Evolutionary conservation across 2,888 invertebrate species (phyloP).

Genomic region (Parnassius mnemosyne): DNA sequence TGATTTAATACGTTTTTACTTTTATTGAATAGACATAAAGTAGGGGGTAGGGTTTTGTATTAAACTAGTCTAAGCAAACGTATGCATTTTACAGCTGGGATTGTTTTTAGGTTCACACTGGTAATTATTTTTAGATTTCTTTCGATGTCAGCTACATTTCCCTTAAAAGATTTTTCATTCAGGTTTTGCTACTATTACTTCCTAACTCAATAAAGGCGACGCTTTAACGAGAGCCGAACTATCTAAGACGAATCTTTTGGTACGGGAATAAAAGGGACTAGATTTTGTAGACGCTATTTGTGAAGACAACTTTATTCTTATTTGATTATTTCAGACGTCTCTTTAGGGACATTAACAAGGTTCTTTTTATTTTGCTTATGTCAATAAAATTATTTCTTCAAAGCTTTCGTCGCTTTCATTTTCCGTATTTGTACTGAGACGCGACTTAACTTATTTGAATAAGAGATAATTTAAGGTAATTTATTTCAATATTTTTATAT

Average conservation of each 20-base stretch:
- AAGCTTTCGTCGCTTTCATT: slow-evolving; percentile 16
- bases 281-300: slow-evolving; percentile 47
- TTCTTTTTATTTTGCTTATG: slow-evolving; percentile 34
- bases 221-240: slow-evolving; percentile 22
- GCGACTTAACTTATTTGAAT: slow-evolving; percentile 9
- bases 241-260: slow-evolving; percentile 18
- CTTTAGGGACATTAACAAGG: slow-evolving; percentile 52
- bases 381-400: slow-evolving; percentile 33
- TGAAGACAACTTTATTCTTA: slow-evolving; percentile 57
- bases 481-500: neutral
- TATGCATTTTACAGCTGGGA: too few species aligned
- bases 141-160: neutral
- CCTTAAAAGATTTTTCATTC: neutral
- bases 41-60: too few species aligned
- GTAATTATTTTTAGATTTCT: slow-evolving; percentile 13
- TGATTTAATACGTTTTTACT: too few species aligned
- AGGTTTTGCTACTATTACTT: slow-evolving; percentile 7
- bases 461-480: neutral
- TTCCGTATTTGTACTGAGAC: slow-evolving; percentile 13
- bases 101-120: too few species aligned
- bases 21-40: too few species aligned
- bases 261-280: slow-evolving; percentile 44
- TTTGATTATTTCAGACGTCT: slow-evolving; percentile 50
- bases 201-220: slow-evolving; percentile 21
- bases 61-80: too few species aligned